Evolutionary conservation across 2,888 invertebrate species (phyloP).

Genomic region (Lingula anatina): DNA sequence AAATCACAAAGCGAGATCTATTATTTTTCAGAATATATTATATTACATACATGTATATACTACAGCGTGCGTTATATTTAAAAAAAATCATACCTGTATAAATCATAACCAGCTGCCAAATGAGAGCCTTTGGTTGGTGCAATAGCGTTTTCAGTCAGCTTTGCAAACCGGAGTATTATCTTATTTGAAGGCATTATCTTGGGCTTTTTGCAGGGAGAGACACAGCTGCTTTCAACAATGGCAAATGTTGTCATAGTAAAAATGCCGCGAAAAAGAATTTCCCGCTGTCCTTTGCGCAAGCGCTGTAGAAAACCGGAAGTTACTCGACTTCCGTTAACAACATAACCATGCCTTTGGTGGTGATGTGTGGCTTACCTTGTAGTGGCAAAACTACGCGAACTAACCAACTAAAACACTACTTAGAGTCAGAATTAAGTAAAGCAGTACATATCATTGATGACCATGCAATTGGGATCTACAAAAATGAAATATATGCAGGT

Average conservation of each 20-base stretch:
- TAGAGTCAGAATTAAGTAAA: constrained; percentile 56
- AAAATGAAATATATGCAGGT: constrained; percentile 69
- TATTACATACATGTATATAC: no score
- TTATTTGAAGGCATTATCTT: no score
- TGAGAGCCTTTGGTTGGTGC: constrained; percentile 79
- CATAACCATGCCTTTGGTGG: constrained; percentile 87
- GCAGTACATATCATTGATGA: constrained; percentile 74
- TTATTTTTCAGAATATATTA: no score
- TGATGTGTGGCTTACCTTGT: constrained; percentile 80
- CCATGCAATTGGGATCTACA: constrained; percentile 65
- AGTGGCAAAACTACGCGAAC: constrained; percentile 81
- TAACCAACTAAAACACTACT: constrained; percentile 65
- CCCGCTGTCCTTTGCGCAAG: no score
- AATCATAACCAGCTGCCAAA: constrained; percentile 85
- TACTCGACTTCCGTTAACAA: no score
- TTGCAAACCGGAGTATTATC: constrained; percentile 60
- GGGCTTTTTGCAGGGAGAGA: no score
- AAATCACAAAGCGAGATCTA: no score
- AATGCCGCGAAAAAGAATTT: no score
- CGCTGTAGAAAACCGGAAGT: no score
- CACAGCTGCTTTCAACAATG: no score
- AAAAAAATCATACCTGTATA: constrained; percentile 82
- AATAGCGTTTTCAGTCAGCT: constrained; percentile 74
- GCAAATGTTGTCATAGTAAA: no score
- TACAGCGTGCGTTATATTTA: no score